Percentiles rank a stretch among this genome's conserved stretches.
phyloP scores from a whole-genome alignment of 2,113 vertebrate species.

The Atlantisia rogersi region DNA sequence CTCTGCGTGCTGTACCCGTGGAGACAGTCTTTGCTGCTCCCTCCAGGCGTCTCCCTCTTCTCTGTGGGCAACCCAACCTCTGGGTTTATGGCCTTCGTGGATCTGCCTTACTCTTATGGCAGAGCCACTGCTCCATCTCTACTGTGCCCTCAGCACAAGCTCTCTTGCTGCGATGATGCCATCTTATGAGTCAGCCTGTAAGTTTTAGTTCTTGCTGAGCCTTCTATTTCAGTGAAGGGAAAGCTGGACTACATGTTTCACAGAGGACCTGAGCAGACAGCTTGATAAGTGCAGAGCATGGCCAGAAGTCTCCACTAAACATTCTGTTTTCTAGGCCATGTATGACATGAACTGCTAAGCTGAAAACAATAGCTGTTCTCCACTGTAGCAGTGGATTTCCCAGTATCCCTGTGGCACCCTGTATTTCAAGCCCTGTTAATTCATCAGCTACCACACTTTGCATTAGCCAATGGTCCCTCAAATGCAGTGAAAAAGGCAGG shows the following conservation, averaged over 20 bases:
- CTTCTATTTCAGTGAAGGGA: background rate
- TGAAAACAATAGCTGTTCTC: background rate
- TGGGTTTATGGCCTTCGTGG: background rate
- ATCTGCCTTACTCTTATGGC: background rate
- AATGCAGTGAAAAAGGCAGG: background rate
- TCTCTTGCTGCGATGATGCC: background rate
- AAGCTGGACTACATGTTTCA: background rate
- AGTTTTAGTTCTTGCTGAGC: background rate
- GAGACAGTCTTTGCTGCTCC: background rate
- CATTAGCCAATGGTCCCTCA: background rate
- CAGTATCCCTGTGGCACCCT: background rate
- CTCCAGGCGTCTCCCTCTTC: background rate
- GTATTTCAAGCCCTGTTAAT: background rate
- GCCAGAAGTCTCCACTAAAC: background rate
- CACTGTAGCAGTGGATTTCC: background rate
- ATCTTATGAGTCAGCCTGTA: background rate
- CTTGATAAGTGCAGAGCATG: background rate
- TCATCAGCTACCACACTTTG: background rate
- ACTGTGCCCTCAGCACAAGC: background rate
- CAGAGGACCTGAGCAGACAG: no score
- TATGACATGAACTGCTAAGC: background rate
- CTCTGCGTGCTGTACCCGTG: fast-evolving
- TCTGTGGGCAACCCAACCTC: background rate
- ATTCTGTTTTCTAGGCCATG: background rate
- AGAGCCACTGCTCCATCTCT: background rate